A percentile compares a stretch with the other conserved stretches of the same genome.
Evolutionary conservation across 2,888 invertebrate genomes (phyloP).

Genomic region (Cerastis rubricosa): DNA sequence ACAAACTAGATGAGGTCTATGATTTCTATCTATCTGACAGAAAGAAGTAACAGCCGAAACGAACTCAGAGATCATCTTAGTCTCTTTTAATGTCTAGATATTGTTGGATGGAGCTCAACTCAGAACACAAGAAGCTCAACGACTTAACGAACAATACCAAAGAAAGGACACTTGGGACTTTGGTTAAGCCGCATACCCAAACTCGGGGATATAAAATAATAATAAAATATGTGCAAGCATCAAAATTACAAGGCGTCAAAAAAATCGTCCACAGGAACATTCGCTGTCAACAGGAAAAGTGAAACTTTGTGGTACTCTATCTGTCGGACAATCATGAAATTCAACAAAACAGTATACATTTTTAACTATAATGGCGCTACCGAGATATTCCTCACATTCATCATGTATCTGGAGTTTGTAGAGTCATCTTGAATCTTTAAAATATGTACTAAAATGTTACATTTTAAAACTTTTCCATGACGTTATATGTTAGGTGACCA

Average conservation of each 20-base stretch:
- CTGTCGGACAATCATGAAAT: neutral
- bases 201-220: no score
- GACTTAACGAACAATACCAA: neutral
- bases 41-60: neutral
- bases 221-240: no score
- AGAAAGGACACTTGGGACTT: neutral
- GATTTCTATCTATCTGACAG: neutral
- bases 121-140: neutral
- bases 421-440: neutral
- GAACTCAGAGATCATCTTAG: neutral
- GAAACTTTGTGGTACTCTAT: neutral
- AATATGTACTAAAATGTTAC: neutral
- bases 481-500: slow-evolving; percentile 1
- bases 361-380: neutral
- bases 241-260: no score
- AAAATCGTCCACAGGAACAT: no score
- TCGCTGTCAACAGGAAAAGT: no score
- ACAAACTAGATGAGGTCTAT: neutral
- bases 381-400: neutral
- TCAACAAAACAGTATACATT: neutral
- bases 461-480: neutral
- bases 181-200: neutral
- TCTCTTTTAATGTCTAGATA: neutral
- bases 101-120: neutral
- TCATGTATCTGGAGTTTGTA: neutral